phyloP scores from a whole-genome alignment of 2,113 vertebrate species.

The Eolophus roseicapilla region DNA sequence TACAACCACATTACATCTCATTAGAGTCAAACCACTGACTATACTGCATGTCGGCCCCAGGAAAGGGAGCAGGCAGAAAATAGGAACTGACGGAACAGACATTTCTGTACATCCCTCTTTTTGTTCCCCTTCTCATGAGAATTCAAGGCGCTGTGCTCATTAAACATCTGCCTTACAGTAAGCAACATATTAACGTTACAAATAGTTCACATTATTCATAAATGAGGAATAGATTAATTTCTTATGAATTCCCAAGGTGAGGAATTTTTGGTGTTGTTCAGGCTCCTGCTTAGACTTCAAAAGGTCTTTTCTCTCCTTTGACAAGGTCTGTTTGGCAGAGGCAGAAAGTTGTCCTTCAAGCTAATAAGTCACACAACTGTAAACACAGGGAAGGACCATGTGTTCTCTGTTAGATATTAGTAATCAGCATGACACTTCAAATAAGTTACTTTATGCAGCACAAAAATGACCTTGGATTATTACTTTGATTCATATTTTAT shows the following conservation, averaged over 20 bases:
- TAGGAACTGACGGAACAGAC: background rate
- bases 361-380: background rate
- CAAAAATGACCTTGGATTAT: slow-evolving; percentile 69
- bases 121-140: background rate
- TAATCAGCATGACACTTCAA: slow-evolving; percentile 61
- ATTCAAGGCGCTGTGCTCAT: background rate
- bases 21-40: background rate
- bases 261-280: background rate
- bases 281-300: background rate
- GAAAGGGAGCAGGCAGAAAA: background rate
- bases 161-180: background rate
- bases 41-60: background rate
- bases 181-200: background rate
- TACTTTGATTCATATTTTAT: slow-evolving; percentile 48
- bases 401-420: slow-evolving; percentile 1
- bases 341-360: slow-evolving; percentile 1
- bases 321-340: background rate
- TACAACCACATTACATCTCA: background rate
- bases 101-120: background rate
- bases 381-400: background rate
- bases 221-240: background rate
- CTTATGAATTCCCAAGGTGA: background rate
- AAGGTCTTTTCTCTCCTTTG: background rate
- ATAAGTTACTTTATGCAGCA: slow-evolving; percentile 60
- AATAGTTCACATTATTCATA: background rate